A percentile compares a stretch with the other conserved stretches of the same genome.
phyloP scores from a whole-genome alignment of 2,888 invertebrate genomes.

The Magallana nippona region DNA sequence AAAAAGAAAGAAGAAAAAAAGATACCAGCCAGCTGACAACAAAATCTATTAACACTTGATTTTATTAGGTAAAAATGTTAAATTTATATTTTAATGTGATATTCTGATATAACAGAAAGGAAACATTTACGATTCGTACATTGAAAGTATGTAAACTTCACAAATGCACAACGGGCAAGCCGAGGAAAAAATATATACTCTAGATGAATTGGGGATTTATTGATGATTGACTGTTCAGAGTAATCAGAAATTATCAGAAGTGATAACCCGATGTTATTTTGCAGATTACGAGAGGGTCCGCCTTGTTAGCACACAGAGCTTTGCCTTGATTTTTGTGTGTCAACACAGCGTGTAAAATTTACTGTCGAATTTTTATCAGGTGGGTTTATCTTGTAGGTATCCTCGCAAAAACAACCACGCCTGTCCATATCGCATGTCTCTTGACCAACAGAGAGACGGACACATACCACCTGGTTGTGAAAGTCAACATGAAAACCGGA shows the following conservation, averaged over 20 bases:
- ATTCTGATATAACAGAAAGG: too few relatives aligned
- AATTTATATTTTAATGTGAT: too few relatives aligned
- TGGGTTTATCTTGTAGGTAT: neutral
- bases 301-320: conserved; percentile 22
- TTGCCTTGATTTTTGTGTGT: conserved; percentile 32
- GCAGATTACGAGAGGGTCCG: conserved; percentile 6
- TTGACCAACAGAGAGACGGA: conserved; percentile 29
- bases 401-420: conserved; percentile 29
- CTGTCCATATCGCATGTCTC: conserved; percentile 19
- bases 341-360: conserved; percentile 9
- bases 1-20: neutral
- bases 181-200: neutral
- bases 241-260: conserved; percentile 21
- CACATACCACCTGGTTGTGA: neutral
- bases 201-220: neutral
- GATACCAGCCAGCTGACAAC: neutral
- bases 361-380: conserved; percentile 6
- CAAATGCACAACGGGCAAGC: too few relatives aligned
- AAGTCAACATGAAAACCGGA: conserved; percentile 5
- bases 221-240: conserved; percentile 21
- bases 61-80: too few relatives aligned
- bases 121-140: too few relatives aligned
- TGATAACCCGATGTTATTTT: conserved; percentile 26
- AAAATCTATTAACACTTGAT: neutral
- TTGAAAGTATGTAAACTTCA: too few relatives aligned